Percentiles rank a stretch among this genome's conserved stretches.
These are phyloP conservation scores for Pseudorasbora parva DNA, from an alignment of 2,113 vertebrate genomes.

Conservation along the genomic window DNA sequence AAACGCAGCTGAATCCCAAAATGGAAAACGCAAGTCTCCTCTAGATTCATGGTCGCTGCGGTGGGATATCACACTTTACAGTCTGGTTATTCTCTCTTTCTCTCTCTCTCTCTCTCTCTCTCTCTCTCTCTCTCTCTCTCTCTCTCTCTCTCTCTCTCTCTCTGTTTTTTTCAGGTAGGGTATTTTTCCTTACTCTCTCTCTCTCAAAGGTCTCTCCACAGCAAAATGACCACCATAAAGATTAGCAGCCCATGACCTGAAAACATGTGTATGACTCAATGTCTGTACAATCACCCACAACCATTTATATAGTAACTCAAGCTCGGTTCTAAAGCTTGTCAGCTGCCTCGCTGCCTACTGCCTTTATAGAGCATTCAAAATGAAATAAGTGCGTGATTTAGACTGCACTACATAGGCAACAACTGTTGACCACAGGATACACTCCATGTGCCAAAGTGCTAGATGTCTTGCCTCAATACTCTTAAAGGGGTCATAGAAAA, in stretches of 20 bases:
- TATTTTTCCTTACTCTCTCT: conserved; percentile 47
- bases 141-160: neutral
- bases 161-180: neutral
- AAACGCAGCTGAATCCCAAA: conserved; percentile 52
- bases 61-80: conserved; percentile 44
- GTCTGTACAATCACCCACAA: conserved; percentile 41
- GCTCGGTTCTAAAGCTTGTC: neutral
- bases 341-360: neutral
- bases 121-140: conserved; percentile 52
- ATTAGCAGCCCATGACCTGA: conserved; percentile 56
- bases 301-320: conserved; percentile 12
- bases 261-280: conserved; percentile 51
- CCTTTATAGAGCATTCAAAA: conserved; percentile 10
- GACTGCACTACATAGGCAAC: too few species aligned
- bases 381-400: neutral
- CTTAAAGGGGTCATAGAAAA: too few species aligned
- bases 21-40: conserved; percentile 36
- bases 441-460: too few species aligned
- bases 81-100: conserved; percentile 52
- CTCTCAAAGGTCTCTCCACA: conserved; percentile 21
- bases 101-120: neutral
- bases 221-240: conserved; percentile 57
- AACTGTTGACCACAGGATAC: too few species aligned
- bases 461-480: too few species aligned
- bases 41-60: neutral